Percentiles rank a stretch among this genome's conserved stretches.
These are phyloP conservation scores for Poecilobothrus nobilitatus DNA, from an alignment of 2,888 invertebrate genomes.

Conservation along the genomic window DNA sequence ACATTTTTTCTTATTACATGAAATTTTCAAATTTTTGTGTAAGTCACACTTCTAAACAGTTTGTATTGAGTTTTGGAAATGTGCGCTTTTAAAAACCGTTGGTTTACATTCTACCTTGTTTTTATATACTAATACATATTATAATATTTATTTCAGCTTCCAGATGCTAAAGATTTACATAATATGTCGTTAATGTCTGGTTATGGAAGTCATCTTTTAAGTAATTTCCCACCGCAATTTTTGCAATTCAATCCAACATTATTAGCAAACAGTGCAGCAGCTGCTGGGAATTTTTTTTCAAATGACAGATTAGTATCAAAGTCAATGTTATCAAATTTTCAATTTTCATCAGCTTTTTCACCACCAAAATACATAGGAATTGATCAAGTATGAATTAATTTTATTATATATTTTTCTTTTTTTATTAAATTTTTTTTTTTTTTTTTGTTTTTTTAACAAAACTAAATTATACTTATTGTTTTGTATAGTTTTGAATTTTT, in stretches of 20 bases:
- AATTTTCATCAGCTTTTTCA: constrained; percentile 62
- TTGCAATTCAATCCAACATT: constrained; percentile 55
- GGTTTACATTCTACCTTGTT: too few relatives aligned
- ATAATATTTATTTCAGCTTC: constrained; percentile 32
- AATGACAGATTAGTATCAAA: constrained; percentile 47
- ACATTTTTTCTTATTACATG: too few relatives aligned
- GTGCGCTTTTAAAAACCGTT: too few relatives aligned
- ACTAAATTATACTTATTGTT: constrained; percentile 27
- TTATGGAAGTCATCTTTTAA: constrained; percentile 61
- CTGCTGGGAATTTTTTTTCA: constrained; percentile 41
- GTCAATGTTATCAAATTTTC: constrained; percentile 55
- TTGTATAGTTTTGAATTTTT: constrained; percentile 13
- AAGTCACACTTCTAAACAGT: too few relatives aligned
- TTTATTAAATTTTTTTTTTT: not conserved
- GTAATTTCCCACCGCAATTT: constrained; percentile 64
- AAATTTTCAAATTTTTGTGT: too few relatives aligned
- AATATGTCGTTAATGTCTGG: constrained; percentile 54
- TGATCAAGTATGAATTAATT: constrained; percentile 39
- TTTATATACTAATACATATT: too few relatives aligned
- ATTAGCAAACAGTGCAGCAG: constrained; percentile 41
- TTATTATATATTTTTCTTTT: not conserved
- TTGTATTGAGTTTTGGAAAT: too few relatives aligned
- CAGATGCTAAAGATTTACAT: constrained; percentile 57
- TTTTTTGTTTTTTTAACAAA: not conserved
- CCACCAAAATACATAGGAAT: constrained; percentile 56